These are phyloP conservation scores for Enoplosus armatus DNA, from an alignment of 2,797 vertebrate genomes.

Conservation along the genomic window DNA sequence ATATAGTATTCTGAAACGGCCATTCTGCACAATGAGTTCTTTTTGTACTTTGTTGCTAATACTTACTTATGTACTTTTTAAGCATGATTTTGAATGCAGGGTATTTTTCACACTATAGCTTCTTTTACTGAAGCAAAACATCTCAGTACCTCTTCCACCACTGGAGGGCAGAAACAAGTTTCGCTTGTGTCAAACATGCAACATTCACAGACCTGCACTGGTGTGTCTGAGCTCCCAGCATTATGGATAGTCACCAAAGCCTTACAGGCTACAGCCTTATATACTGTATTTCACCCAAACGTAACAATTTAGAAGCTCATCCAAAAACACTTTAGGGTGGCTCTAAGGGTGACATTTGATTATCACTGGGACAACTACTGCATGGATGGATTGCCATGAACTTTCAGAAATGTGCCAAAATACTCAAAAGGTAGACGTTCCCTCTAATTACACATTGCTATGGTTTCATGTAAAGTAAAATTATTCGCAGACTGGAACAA, in stretches of 20 bases:
- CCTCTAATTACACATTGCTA: not conserved
- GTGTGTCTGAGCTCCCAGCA: not conserved
- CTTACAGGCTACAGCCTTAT: too few species aligned
- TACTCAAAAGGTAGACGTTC: not conserved
- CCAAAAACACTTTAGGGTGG: too few species aligned
- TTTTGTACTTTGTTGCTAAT: not conserved
- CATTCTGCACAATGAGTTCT: not conserved
- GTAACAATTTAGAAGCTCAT: too few species aligned
- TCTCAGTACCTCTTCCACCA: not conserved
- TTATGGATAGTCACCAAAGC: not conserved
- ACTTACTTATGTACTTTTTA: too few species aligned
- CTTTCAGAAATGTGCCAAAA: not conserved
- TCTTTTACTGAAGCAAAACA: not conserved
- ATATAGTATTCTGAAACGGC: too few species aligned
- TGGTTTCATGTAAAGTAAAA: not conserved
- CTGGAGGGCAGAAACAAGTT: not conserved
- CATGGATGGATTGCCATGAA: too few species aligned
- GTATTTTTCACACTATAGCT: not conserved
- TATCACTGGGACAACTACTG: not conserved
- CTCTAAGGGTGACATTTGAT: too few species aligned
- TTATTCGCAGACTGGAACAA: not conserved
- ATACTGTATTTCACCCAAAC: too few species aligned
- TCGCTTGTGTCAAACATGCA: not conserved
- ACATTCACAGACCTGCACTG: not conserved
- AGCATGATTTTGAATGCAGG: not conserved